Evolutionary conservation across 2,113 vertebrate species (phyloP).

Genomic region (Ellobius talpinus): DNA sequence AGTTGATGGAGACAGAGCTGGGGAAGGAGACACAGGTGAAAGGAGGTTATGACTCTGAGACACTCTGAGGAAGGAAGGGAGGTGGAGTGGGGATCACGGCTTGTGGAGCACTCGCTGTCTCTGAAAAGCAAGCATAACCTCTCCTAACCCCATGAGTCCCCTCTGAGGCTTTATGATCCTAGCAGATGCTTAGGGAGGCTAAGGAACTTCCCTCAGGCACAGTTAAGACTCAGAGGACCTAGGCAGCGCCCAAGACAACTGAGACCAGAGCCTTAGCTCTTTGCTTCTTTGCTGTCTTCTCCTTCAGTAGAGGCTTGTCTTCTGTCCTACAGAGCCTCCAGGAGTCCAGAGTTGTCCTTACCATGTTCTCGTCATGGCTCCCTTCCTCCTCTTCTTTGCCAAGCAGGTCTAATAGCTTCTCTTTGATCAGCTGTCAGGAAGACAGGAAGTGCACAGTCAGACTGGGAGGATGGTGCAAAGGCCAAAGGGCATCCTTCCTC

Average conservation of each 20-base stretch:
- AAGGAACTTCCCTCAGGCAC: neutral
- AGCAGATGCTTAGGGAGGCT: neutral
- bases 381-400: conserved; percentile 97
- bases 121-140: neutral
- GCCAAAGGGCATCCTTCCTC: neutral
- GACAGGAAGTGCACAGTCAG: neutral
- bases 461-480: neutral
- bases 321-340: neutral
- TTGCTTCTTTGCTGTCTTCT: neutral
- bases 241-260: neutral
- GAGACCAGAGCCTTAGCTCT: neutral
- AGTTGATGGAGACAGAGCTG: neutral
- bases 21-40: neutral
- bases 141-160: neutral
- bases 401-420: conserved; percentile 94
- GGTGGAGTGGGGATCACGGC: neutral
- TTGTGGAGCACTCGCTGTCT: neutral
- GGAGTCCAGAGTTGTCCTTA: conserved; percentile 82
- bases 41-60: neutral
- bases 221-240: neutral
- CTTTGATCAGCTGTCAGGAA: conserved; percentile 94
- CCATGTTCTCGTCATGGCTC: conserved; percentile 96
- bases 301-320: neutral
- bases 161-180: neutral
- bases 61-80: neutral